A percentile compares a stretch with the other conserved stretches of the same genome.
phyloP scores from a whole-genome alignment of 2,797 vertebrate genomes.

The Thamnophis elegans region DNA sequence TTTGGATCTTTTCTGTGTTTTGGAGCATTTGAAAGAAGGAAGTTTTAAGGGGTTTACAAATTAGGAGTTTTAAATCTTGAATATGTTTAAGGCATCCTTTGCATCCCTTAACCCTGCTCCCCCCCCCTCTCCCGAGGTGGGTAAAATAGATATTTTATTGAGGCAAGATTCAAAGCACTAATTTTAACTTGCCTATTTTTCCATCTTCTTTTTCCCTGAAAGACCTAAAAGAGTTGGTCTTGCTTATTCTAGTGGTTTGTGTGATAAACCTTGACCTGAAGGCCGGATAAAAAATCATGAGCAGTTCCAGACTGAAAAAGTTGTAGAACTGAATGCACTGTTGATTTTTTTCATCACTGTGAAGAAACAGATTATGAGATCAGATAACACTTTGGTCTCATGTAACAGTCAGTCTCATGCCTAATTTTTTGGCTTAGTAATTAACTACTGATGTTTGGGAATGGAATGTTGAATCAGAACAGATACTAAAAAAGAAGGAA shows the following conservation, averaged over 20 bases:
- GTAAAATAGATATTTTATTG: background rate
- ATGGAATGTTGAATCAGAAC: conserved; percentile 22
- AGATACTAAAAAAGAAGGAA: background rate
- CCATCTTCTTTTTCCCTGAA: background rate
- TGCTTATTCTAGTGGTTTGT: background rate
- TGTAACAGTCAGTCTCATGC: background rate
- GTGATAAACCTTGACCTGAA: background rate
- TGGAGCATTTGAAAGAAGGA: background rate
- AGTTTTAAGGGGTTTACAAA: background rate
- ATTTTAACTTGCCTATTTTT: background rate
- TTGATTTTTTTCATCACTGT: background rate
- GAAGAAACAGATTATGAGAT: background rate
- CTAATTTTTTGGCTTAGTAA: background rate
- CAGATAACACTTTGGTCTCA: background rate
- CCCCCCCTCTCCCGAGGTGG: too few species aligned
- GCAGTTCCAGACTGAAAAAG: background rate
- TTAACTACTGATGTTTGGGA: background rate
- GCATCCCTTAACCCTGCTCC: background rate
- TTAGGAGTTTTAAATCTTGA: background rate
- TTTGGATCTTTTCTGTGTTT: background rate
- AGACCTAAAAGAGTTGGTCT: background rate
- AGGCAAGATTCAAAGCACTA: background rate
- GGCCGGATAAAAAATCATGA: background rate
- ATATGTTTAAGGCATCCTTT: background rate
- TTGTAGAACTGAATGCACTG: background rate